Evolutionary conservation across 2,113 vertebrate genomes (phyloP).

Genomic region (Cygnus buccinator): DNA sequence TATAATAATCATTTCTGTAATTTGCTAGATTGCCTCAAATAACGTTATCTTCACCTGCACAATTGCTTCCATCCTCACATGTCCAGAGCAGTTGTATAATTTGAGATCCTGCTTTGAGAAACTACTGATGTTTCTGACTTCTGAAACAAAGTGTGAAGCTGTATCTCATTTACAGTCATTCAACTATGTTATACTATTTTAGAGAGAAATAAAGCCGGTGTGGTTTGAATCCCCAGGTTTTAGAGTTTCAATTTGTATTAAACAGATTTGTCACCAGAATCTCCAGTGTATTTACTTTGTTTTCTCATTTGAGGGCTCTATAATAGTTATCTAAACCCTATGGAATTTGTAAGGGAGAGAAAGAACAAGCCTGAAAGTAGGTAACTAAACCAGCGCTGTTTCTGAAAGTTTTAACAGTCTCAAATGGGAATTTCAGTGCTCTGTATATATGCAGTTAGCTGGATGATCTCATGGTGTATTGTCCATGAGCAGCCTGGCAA

Average conservation of each 20-base stretch:
- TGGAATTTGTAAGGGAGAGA: background rate
- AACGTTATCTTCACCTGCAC: background rate
- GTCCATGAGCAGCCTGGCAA: background rate
- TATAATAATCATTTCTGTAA: background rate
- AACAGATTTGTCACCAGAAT: background rate
- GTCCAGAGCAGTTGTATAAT: background rate
- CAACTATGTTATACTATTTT: background rate
- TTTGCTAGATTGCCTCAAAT: background rate
- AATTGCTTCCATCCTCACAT: background rate
- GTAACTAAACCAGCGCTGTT: background rate
- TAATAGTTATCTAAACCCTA: background rate
- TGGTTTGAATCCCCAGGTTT: background rate
- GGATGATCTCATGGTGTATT: background rate
- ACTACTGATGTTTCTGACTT: background rate
- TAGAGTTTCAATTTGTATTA: background rate
- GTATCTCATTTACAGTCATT: background rate
- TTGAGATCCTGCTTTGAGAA: background rate
- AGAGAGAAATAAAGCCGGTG: background rate
- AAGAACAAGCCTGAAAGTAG: background rate
- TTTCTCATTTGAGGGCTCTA: background rate
- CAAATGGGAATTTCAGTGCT: background rate
- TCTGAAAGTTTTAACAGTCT: background rate
- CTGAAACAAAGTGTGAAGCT: background rate
- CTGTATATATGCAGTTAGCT: background rate
- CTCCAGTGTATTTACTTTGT: background rate